Conservation (phyloP, 2,113 vertebrate species). For the Panurus biarmicus region DNA sequence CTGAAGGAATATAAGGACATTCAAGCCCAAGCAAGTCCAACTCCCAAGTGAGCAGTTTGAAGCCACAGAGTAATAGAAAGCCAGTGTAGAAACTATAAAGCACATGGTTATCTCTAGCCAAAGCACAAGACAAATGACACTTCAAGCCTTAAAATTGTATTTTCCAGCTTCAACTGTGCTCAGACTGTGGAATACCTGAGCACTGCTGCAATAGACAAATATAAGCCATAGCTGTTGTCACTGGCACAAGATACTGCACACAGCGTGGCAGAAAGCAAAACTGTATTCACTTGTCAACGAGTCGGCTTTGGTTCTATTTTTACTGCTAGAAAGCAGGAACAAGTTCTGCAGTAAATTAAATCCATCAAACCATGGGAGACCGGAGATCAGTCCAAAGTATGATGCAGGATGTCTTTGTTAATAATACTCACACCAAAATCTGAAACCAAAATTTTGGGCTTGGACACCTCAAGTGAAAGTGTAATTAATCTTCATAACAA, state of each 20-base stretch:
- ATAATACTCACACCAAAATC: neutral
- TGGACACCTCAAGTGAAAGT: neutral
- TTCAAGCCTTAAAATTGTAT: neutral
- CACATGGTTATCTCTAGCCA: neutral
- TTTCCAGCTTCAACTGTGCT: neutral
- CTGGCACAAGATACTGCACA: neutral
- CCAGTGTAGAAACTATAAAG: neutral
- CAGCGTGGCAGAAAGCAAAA: neutral
- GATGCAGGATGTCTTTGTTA: neutral
- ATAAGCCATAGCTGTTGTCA: neutral
- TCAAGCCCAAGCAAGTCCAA: neutral
- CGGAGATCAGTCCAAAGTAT: neutral
- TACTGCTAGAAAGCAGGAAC: neutral
- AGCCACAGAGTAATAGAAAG: neutral
- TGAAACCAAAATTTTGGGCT: neutral
- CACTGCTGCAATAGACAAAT: conserved; percentile 22
- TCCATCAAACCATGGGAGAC: neutral
- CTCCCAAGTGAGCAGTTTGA: neutral
- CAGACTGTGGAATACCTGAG: conserved; percentile 20
- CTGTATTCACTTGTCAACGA: neutral
- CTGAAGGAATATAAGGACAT: neutral
- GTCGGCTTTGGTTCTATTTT: neutral
- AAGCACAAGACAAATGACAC: neutral
- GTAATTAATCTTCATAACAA: neutral
- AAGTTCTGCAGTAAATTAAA: conserved; percentile 18